These are phyloP conservation scores for Nowickia ferox DNA, from an alignment of 2,888 invertebrate species.

Conservation along the genomic window DNA sequence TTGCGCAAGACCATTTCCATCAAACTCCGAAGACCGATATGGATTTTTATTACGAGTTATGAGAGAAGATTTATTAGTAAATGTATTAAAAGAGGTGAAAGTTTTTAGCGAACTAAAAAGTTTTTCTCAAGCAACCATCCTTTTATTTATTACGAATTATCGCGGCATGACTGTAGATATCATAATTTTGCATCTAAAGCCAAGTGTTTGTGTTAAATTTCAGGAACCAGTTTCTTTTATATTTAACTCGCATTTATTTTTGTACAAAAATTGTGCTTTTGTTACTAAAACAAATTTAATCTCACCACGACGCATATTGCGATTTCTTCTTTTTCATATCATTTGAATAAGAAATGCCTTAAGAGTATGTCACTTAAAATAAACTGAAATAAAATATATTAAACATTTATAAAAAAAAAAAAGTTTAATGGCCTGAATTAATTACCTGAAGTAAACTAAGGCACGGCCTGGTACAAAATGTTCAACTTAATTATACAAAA, in stretches of 20 bases:
- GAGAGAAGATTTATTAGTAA: too few relatives aligned
- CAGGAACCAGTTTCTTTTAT: constrained; percentile 36
- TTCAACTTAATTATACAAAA: constrained; percentile 25
- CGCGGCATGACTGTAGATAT: too few relatives aligned
- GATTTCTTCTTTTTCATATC: constrained; percentile 30
- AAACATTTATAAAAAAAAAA: constrained; percentile 45
- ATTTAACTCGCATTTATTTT: constrained; percentile 22
- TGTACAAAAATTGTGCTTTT: constrained; percentile 23
- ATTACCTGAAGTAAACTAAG: constrained; percentile 51
- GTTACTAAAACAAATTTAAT: constrained; percentile 26
- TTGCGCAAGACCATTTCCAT: too few relatives aligned
- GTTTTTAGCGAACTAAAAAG: too few relatives aligned
- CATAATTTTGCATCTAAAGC: constrained; percentile 11
- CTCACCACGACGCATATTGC: constrained; percentile 24
- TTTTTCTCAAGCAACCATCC: too few relatives aligned
- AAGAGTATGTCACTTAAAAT: constrained; percentile 39
- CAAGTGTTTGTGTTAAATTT: constrained; percentile 12
- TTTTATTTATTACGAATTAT: too few relatives aligned
- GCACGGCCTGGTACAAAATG: constrained; percentile 62
- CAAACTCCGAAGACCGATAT: too few relatives aligned
- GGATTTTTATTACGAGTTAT: too few relatives aligned
- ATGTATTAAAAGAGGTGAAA: too few relatives aligned
- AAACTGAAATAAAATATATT: constrained; percentile 28
- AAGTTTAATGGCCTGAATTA: constrained; percentile 58
- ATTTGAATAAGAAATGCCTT: constrained; percentile 36